phyloP scores from a whole-genome alignment of 2,113 vertebrate species.

The Jacana jacana region DNA sequence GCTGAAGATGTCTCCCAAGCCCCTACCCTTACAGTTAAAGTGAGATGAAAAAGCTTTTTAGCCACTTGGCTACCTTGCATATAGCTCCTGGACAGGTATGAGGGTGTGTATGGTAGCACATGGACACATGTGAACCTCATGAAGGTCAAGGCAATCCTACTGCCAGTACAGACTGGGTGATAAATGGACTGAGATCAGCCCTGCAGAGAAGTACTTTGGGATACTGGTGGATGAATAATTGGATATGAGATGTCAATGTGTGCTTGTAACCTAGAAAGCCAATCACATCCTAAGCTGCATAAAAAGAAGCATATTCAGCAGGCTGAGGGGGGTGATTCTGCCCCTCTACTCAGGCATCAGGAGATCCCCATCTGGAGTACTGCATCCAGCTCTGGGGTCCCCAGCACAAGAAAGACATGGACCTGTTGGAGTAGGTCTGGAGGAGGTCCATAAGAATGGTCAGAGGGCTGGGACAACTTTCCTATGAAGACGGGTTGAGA shows the following conservation, averaged over 20 bases:
- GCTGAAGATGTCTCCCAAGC: background rate
- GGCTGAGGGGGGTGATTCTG: fast-evolving
- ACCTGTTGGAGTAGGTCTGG: fast-evolving
- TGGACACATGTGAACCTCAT: background rate
- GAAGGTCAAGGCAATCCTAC: background rate
- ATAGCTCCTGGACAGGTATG: background rate
- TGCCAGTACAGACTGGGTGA: background rate
- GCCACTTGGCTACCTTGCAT: background rate
- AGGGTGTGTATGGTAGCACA: background rate
- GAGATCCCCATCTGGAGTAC: fast-evolving
- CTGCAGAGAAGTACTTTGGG: background rate
- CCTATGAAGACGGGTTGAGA: background rate
- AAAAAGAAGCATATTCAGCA: fast-evolving
- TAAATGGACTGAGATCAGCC: background rate
- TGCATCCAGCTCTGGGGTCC: background rate
- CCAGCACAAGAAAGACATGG: background rate
- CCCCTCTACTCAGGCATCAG: background rate
- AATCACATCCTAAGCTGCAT: background rate
- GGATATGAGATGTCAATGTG: background rate
- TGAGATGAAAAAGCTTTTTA: background rate
- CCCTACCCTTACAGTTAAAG: background rate
- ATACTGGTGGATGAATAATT: background rate
- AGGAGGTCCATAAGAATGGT: background rate
- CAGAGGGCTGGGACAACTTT: background rate
- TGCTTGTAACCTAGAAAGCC: background rate